Evolutionary conservation across 2,888 invertebrate genomes (phyloP).

Genomic region (Platerodrilus igneus): DNA sequence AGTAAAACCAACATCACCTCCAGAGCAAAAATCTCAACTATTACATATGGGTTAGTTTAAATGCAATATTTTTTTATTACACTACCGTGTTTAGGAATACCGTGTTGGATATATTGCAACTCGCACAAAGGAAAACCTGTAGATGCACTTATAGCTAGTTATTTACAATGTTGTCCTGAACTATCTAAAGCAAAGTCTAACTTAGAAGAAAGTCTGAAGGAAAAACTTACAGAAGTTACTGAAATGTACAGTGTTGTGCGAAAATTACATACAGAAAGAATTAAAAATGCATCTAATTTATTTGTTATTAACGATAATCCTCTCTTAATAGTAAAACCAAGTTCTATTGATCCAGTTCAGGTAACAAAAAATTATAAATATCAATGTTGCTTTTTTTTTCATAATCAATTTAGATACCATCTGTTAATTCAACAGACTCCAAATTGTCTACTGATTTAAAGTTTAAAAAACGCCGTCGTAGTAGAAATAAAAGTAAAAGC

Average conservation of each 20-base stretch:
- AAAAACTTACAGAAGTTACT: conserved; percentile 14
- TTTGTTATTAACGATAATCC: conserved; percentile 17
- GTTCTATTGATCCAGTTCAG: no score
- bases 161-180: conserved; percentile 18
- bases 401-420: no score
- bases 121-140: conserved; percentile 15
- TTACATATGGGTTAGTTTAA: neutral
- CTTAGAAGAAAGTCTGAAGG: conserved; percentile 13
- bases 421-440: no score
- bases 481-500: conserved; percentile 6
- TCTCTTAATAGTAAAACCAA: no score
- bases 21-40: neutral
- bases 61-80: no score
- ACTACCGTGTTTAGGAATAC: conserved; percentile 26
- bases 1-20: neutral
- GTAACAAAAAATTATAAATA: no score
- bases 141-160: conserved; percentile 13
- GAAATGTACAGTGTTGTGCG: conserved; percentile 21
- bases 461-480: neutral
- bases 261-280: conserved; percentile 6
- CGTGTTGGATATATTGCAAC: conserved; percentile 26
- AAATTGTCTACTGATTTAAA: neutral
- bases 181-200: conserved; percentile 11
- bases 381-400: no score
- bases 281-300: conserved; percentile 16